These are phyloP conservation scores for Tethea ocularis DNA, from an alignment of 2,888 invertebrate species.

Conservation along the genomic window DNA sequence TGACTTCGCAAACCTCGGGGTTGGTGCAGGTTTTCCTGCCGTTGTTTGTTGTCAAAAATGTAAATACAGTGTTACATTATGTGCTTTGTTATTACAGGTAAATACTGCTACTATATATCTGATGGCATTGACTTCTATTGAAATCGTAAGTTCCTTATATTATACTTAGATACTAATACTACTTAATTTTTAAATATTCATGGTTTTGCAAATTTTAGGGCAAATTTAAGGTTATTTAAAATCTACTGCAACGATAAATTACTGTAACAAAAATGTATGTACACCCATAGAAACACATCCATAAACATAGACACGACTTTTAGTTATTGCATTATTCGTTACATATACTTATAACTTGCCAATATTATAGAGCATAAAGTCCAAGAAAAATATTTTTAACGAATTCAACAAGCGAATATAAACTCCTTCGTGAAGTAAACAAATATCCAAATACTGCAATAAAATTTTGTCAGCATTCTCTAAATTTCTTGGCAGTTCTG, in stretches of 20 bases:
- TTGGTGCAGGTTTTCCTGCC: slow-evolving; percentile 17
- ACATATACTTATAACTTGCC: not conserved
- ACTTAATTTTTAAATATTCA: no score
- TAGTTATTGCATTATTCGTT: no score
- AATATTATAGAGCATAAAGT: not conserved
- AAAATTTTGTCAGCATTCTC: slow-evolving; percentile 26
- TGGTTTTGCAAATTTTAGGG: no score
- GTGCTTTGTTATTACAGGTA: slow-evolving; percentile 22
- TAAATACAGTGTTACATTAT: slow-evolving; percentile 9
- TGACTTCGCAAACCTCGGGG: slow-evolving; percentile 41
- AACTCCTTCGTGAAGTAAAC: slow-evolving; percentile 11
- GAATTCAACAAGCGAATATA: not conserved
- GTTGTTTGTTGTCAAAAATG: slow-evolving; percentile 13
- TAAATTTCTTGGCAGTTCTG: slow-evolving; percentile 40
- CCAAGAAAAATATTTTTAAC: not conserved
- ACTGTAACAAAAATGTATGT: no score
- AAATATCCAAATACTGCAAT: slow-evolving; percentile 9
- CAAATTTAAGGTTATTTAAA: no score
- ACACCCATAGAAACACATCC: no score
- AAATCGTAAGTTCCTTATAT: slow-evolving; percentile 12
- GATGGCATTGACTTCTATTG: not conserved
- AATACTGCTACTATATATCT: not conserved
- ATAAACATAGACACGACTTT: no score
- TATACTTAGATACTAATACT: no score
- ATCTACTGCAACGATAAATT: no score